Conservation (phyloP, 2,113 vertebrate species). For the Zingel zingel region DNA sequence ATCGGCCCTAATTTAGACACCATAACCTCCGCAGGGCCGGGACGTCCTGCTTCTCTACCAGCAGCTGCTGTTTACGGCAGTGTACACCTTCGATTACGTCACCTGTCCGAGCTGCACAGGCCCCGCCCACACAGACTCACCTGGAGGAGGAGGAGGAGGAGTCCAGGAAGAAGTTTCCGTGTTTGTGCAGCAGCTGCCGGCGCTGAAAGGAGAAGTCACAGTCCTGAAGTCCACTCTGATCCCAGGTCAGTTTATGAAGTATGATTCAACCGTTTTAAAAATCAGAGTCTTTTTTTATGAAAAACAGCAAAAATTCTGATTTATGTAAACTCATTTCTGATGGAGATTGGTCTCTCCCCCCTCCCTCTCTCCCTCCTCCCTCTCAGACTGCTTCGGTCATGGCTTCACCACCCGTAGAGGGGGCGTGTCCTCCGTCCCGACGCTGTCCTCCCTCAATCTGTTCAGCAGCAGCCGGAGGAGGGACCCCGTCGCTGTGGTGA, state of each 20-base stretch:
- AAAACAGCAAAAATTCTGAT: too few relatives aligned
- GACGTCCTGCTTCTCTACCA: constrained; percentile 82
- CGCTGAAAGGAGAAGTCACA: constrained; percentile 84
- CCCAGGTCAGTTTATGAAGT: constrained; percentile 85
- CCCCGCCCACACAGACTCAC: constrained; percentile 33
- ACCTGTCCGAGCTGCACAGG: constrained; percentile 46
- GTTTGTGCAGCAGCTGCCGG: constrained; percentile 87
- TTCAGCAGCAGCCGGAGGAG: constrained; percentile 90
- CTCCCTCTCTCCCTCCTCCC: too few relatives aligned
- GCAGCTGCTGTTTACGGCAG: constrained; percentile 87
- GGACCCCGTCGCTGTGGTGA: constrained; percentile 88
- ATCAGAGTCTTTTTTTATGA: too few relatives aligned
- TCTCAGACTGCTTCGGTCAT: constrained; percentile 87
- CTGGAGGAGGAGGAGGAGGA: background rate
- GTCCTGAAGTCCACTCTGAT: constrained; percentile 88
- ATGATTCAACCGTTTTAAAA: too few relatives aligned
- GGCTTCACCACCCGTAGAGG: constrained; percentile 94
- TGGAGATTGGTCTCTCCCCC: too few relatives aligned
- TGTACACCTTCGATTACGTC: constrained; percentile 87
- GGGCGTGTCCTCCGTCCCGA: constrained; percentile 90
- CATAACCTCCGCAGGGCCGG: constrained; percentile 66
- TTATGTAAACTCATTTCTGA: too few relatives aligned
- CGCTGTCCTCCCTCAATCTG: constrained; percentile 92
- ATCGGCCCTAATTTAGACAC: too few relatives aligned
- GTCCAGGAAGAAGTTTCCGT: constrained; percentile 77